Conservation (phyloP, 2,888 invertebrate genomes). For the Aporophyla nigra region DNA sequence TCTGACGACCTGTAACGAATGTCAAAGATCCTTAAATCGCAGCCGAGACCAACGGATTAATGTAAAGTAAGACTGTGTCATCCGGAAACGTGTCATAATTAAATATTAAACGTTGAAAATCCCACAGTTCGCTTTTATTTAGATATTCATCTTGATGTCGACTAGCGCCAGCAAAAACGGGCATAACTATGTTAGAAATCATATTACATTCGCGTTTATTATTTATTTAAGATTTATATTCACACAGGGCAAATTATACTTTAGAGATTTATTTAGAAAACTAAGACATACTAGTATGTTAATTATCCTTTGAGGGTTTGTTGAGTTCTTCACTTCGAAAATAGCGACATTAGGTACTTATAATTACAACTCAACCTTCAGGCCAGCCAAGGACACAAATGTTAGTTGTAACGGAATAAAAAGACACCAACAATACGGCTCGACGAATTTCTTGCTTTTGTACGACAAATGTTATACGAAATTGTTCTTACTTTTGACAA, state of each 20-base stretch:
- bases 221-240: not conserved
- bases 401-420: slow-evolving; percentile 47
- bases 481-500: slow-evolving; percentile 12
- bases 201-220: too few relatives aligned
- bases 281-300: too few relatives aligned
- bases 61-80: too few relatives aligned
- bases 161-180: not conserved
- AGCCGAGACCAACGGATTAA: too few relatives aligned
- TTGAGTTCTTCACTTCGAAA: slow-evolving; percentile 19
- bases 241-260: not conserved
- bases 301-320: not conserved
- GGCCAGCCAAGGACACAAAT: slow-evolving; percentile 37
- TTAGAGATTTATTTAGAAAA: not conserved
- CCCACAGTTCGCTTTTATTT: not conserved
- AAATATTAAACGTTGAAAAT: not conserved
- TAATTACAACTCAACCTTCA: slow-evolving; percentile 42
- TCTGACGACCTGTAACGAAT: too few relatives aligned
- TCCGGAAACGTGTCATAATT: not conserved
- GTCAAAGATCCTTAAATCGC: too few relatives aligned
- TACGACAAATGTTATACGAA: slow-evolving; percentile 34
- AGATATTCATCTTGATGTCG: too few relatives aligned
- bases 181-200: not conserved
- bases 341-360: slow-evolving; percentile 7
- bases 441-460: slow-evolving; percentile 27
- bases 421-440: slow-evolving; percentile 36